Base-by-base conservation (phyloP, 2,797 vertebrate species). In the Sebastes hubbsi region DNA sequence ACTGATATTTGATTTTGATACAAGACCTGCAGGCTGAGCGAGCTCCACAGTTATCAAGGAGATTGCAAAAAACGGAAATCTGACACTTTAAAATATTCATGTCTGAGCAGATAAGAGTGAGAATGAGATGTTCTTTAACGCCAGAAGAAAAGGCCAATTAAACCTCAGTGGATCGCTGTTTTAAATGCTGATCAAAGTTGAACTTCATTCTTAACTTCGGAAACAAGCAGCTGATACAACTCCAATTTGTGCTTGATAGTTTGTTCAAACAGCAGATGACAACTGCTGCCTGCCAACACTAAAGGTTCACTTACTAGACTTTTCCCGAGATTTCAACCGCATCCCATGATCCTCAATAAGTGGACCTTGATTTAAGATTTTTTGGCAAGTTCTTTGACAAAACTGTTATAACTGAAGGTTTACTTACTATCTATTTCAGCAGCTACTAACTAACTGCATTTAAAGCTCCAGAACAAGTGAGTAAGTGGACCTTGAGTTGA, bases 1-100 rank as follows among this genome's bases (percentile, higher is more conserved):
- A 86, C 88, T 73, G 4, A 78, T 80, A 85, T 89, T 66, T 86
- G 91, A 88, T 87, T 90, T 76, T 68, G 42, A 78, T 34, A 6
- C 70, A 13, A 52, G 27, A 67, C 81, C 34, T 12, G 16, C 38
- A 52, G 81, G 78, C 87, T n/a, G 55, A 30, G 6, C 38, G 4
- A 46, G 75, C 77, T 75, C 38, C 42, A 24, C 38, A 8, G 49
- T 70, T 63, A 74, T 77, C 46, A 62, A 16, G 77, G 24, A 63
- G 32, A 66, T 9, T 36, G 27, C 18, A 14, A 74, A 87, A 87
- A 61, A 36, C 71, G 61, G 72, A 70, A 68, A 88, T 67, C 2
- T 66, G 59, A 87, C 74, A 73, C 81, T 71, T 81, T 34, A 49
- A 58, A 38, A 82, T 75, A 69, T 70, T 83, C 55, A 36, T 9